Base-by-base conservation (phyloP, 1,140 invertebrate genomes). In the Drosophila nikananu region DNA sequence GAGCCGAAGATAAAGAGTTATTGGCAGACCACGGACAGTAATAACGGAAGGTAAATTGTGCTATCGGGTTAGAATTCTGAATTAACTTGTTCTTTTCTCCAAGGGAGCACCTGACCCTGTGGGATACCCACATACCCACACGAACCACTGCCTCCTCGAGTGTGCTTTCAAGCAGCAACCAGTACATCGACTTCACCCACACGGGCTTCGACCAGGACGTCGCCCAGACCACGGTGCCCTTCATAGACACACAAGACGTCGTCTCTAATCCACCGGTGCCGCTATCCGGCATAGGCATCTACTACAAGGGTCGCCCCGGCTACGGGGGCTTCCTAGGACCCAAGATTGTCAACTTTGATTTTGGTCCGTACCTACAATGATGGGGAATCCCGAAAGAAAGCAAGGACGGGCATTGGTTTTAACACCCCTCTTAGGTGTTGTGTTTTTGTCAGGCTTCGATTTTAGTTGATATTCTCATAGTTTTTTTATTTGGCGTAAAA, bases 201-300 rank as follows among this genome's bases (percentile, higher is more conserved):
- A 95, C 95, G 0, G 96, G 96, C 92, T 93, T 96, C 15, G 94
- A 95, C 6, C 95, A 95, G 17, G 97, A 98, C 93, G 97, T 95
- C 0, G 96, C 95, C 2, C 97, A 98, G 93, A 97, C 95, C 58
- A 98, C 97, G 0, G 95, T 98, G 44, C 97, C 97, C 6, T 98
- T 97, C 92, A 93, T 98, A 2, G 97, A 98, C 89, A 94, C 95
- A 60, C 97, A 98, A 91, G 94, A 95, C 3, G 95, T 98, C 0
- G 91, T 93, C 23, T 94, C 95, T 0, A 92, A 94, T 25, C 95
- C 96, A 5, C 93, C 95, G 12, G 94, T 95, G 10, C 93, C 93
- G 3, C 63, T 94, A 1, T 81, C 91, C 19, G 97, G 97, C 0
- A 95, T 96, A 6, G 97, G 97, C 5, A 93, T 98, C 42, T 96